Conservation (phyloP, 2,888 invertebrate genomes). For the Allygus modestus region DNA sequence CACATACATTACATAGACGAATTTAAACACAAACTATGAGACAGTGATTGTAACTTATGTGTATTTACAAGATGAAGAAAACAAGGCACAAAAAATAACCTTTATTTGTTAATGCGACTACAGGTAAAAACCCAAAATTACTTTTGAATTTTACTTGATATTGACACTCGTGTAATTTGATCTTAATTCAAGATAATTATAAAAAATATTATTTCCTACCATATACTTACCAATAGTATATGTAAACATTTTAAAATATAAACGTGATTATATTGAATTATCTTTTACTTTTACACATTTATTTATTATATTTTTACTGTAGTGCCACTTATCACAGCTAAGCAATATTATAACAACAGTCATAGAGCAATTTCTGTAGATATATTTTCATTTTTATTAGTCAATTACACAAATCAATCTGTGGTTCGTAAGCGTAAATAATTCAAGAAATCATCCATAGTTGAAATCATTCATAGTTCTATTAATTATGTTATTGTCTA, state of each 20-base stretch:
- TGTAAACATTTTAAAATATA: not conserved
- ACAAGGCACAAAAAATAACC: conserved; percentile 1
- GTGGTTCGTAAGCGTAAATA: no score
- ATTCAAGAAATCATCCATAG: no score
- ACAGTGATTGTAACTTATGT: not conserved
- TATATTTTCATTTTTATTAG: no score
- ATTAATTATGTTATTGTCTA: no score
- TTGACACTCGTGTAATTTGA: not conserved
- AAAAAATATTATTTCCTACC: not conserved
- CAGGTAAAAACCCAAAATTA: not conserved
- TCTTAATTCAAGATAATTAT: not conserved
- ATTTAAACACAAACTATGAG: conserved; percentile 6
- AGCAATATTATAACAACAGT: not conserved
- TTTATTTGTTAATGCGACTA: not conserved
- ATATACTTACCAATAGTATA: no score
- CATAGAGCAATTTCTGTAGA: no score
- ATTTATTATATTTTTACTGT: not conserved
- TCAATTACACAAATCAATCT: no score
- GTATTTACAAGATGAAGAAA: conserved; percentile 5
- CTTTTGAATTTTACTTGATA: not conserved
- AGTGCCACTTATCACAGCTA: not conserved
- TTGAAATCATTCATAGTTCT: no score
- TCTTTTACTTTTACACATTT: not conserved
- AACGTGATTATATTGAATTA: no score
- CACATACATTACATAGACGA: conserved; percentile 9